These are phyloP conservation scores for Drosophila nannoptera DNA, from an alignment of 1,140 invertebrate genomes.

Conservation along the genomic window DNA sequence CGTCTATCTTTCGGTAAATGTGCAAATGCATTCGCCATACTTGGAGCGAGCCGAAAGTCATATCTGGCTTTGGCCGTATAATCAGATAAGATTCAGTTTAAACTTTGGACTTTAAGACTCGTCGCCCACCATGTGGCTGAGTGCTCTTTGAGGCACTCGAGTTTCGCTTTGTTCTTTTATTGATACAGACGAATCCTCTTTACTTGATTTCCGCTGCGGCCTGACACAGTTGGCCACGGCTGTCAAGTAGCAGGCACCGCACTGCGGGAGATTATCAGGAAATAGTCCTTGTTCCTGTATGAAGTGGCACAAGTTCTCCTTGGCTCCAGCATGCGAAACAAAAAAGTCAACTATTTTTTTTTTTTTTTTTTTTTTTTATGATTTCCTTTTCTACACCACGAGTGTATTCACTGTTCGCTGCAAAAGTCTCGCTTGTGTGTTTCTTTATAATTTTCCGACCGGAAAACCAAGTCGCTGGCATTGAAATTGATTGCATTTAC, in stretches of 20 bases:
- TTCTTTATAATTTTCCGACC: conserved; percentile 63
- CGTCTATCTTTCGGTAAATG: not conserved
- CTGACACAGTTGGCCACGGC: not conserved
- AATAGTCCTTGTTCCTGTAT: no score
- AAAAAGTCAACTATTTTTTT: no score
- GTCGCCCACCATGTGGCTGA: not conserved
- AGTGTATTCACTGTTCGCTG: not conserved
- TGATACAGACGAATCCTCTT: conserved; percentile 9
- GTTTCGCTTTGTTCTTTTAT: conserved; percentile 6
- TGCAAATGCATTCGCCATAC: conserved; percentile 8
- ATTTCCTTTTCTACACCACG: no score
- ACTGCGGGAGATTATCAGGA: no score
- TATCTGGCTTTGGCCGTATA: conserved; percentile 9
- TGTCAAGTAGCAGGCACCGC: no score
- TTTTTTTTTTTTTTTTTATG: no score
- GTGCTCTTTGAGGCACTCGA: not conserved
- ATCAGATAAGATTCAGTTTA: conserved; percentile 17
- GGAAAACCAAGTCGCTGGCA: conserved; percentile 42
- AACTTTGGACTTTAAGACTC: conserved; percentile 16
- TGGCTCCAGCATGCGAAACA: no score
- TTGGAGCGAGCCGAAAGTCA: not conserved
- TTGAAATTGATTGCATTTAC: conserved; percentile 76
- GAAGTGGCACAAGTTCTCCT: no score
- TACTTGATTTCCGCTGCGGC: conserved; percentile 41
- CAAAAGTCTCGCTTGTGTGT: conserved; percentile 1